A percentile compares a stretch with the other conserved stretches of the same genome.
These are phyloP conservation scores for Torymus tubicola DNA, from an alignment of 2,888 invertebrate species.

Conservation along the genomic window DNA sequence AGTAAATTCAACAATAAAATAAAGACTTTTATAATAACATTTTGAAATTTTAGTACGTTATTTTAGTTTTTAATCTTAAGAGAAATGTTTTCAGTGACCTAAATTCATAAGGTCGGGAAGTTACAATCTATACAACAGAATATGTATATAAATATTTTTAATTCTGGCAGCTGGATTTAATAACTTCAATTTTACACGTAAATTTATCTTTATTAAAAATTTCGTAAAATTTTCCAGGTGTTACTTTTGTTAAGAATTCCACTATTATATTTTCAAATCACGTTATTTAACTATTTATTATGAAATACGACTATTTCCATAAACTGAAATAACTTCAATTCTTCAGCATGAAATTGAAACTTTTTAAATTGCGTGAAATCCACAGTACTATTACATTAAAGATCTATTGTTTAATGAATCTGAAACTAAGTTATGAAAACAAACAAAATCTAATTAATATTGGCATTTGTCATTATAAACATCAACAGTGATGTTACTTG, in stretches of 20 bases:
- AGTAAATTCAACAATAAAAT: conserved; percentile 50
- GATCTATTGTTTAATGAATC: conserved; percentile 7
- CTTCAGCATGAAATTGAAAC: conserved; percentile 16
- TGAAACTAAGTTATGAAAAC: conserved; percentile 28
- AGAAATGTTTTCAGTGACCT: conserved; percentile 27
- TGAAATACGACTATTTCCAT: conserved; percentile 29
- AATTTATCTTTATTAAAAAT: conserved; percentile 45
- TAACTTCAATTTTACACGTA: conserved; percentile 28
- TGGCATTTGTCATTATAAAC: conserved; percentile 54
- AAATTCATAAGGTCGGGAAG: conserved; percentile 14
- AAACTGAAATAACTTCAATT: not conserved
- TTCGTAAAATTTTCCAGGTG: conserved; percentile 28
- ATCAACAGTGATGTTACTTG: conserved; percentile 54
- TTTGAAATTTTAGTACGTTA: conserved; percentile 33
- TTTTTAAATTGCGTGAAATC: conserved; percentile 6
- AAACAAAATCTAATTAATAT: conserved; percentile 38
- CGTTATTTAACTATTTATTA: conserved; percentile 22
- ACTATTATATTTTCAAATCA: conserved; percentile 22
- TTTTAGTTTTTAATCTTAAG: conserved; percentile 34
- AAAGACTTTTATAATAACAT: conserved; percentile 42
- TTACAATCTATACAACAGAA: conserved; percentile 40
- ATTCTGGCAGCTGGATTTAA: conserved; percentile 48
- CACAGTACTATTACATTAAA: conserved; percentile 17
- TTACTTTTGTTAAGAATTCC: conserved; percentile 20
- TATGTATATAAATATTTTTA: conserved; percentile 41